Evolutionary conservation across 2,888 invertebrate species (phyloP), one percentile per base, ranked within the genome.

Genomic region (Idaea dimidiata): DNA sequence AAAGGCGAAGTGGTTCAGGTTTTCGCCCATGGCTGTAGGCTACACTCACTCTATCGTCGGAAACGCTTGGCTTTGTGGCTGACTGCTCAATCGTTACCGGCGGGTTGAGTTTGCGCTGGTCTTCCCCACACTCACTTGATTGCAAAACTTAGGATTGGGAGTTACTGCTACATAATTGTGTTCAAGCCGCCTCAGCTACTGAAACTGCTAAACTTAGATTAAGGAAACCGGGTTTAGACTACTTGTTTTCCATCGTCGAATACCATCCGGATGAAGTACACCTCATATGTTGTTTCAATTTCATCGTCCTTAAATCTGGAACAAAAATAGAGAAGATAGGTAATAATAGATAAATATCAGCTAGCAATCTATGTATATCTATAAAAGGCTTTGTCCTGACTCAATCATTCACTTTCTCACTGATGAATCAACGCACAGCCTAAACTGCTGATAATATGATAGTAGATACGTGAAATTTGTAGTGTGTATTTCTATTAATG

Each of bases 1-100:
- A 57, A 54, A 55, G 68, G 78, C 80, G 76, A 80, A 72, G 86
- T 89, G 83, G 82, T 77, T 73, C 74, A 80, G 84, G 84, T 83
- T 84, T 83, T 75, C 87, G 88, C 84, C 86, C 81, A 67, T 86
- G 91, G 91, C 91, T 91, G 86, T 79, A 72, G 83, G 76, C 91
- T 92, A 75, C 91, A 80, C 86, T 77, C 61, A 76, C 86, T 75
- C 78, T 77, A 66, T 74, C 85, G 73, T 74, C 81, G 70, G 71
- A 72, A 70, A 67, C 82, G 68, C 72, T 64, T 74, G 80, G 68
- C 72, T 66, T 57, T 17, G n/a, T 16, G 17, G 18, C 10, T 32
- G 17, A 4, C n/a, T 63, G 67, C 71, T 70, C 78, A 77, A 70
- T 70, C 74, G 77, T 72, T 73, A 77, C 73, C 66, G 81, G 67